phyloP scores from a whole-genome alignment of 2,888 invertebrate genomes.

The Euclidia mi region DNA sequence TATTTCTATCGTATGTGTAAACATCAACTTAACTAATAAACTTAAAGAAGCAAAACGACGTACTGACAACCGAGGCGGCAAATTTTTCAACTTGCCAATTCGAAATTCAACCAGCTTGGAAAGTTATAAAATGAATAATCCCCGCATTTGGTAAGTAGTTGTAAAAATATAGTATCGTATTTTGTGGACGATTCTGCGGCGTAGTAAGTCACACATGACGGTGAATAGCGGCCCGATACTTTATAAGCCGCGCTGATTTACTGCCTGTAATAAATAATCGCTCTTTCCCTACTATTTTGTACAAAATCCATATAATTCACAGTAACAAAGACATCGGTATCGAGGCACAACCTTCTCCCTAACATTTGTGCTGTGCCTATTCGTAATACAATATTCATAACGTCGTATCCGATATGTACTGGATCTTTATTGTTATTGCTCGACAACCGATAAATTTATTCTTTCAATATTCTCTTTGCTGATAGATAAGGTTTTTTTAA shows the following conservation, averaged over 20 bases:
- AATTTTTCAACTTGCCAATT: slow-evolving; percentile 21
- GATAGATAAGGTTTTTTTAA: slow-evolving; percentile 52
- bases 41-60: not conserved
- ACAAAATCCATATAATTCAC: slow-evolving; percentile 73
- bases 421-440: slow-evolving; percentile 56
- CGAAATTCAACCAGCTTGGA: slow-evolving; percentile 18
- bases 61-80: not conserved
- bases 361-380: slow-evolving; percentile 39
- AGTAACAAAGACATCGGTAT: slow-evolving; percentile 68
- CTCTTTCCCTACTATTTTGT: slow-evolving; percentile 69
- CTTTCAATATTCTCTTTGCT: slow-evolving; percentile 53
- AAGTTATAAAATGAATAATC: slow-evolving; percentile 50
- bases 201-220: slow-evolving; percentile 48
- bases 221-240: slow-evolving; percentile 68
- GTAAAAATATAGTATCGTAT: slow-evolving; percentile 66
- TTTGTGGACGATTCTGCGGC: slow-evolving; percentile 50
- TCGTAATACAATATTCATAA: slow-evolving; percentile 53
- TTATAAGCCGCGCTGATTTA: slow-evolving; percentile 78
- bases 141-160: slow-evolving; percentile 44
- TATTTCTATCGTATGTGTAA: no score
- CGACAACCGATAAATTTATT: slow-evolving; percentile 55
- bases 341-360: slow-evolving; percentile 32
- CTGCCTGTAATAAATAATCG: slow-evolving; percentile 75
- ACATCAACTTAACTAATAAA: slow-evolving; percentile 15
- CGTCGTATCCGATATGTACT: slow-evolving; percentile 44